Base-by-base conservation (phyloP, 2,888 invertebrate genomes). In the Endotricha flammealis region DNA sequence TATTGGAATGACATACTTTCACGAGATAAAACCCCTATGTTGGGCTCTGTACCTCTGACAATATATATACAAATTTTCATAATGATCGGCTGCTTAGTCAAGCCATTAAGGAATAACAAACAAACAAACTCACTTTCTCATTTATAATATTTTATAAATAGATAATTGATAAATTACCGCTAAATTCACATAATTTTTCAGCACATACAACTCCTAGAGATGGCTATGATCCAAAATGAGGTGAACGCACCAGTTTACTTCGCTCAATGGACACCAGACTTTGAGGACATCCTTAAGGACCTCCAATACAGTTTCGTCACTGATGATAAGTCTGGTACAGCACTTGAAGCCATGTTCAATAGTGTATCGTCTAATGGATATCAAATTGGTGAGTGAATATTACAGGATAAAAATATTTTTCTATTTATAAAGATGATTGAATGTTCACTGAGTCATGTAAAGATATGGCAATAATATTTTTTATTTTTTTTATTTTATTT, bases 321-420 rank as follows among this genome's bases (percentile, higher is more conserved):
- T 0, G 92, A 93, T 57, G 92, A 93, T 45, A 92, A 81, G 77
- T 90, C 72, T 0, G 90, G 91, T 23, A 94, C 96, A 0, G 96
- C 96, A 0, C 79, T 94, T 7, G 93, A 95, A 64, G 95, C 95
- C 4, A 88, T 98, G 73, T 78, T 96, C 39, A 93, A 93, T 61
- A 92, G 95, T 8, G 91, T 97, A n/a, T 93, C 95, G 10, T 96
- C 96, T 0, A 97, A 97, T 86, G 97, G 98, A 6, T 98, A 97
- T 80, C 98, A 98, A 81, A 91, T 96, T 61, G 86, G 87, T 87
- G 46, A 63, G 64, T n/a, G n/a, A n/a, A n/a, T n/a, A n/a, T n/a
- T n/a, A n/a, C n/a, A n/a, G n/a, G n/a, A n/a, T n/a, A n/a, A n/a
- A n/a, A n/a, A n/a, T n/a, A n/a, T n/a, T n/a, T n/a, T n/a, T n/a